Conservation (phyloP, 2,888 invertebrate genomes). For the Microctonus hyperodae region DNA sequence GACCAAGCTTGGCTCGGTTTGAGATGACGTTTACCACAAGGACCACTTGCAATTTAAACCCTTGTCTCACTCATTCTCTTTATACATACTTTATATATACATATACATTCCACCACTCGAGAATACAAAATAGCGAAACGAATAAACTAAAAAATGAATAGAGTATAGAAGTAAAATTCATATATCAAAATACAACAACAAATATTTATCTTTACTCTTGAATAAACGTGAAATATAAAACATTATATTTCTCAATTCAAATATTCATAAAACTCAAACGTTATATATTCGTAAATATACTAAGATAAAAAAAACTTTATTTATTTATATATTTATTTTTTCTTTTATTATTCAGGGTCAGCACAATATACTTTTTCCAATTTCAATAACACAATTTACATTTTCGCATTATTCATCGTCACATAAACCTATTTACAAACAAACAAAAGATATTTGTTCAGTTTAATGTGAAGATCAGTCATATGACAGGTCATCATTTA, state of each 20-base stretch:
- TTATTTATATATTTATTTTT: neutral
- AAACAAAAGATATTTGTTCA: constrained; percentile 20
- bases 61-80: neutral
- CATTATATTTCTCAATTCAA: too few relatives aligned
- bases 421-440: neutral
- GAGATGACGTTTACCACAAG: constrained; percentile 8
- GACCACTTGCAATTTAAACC: constrained; percentile 12
- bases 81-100: neutral
- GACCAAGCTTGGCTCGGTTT: neutral
- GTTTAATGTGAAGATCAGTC: constrained; percentile 1
- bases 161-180: too few relatives aligned
- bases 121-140: too few relatives aligned
- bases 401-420: neutral
- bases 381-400: neutral
- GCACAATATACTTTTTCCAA: neutral
- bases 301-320: neutral
- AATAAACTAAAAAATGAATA: too few relatives aligned
- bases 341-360: neutral
- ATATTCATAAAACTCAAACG: neutral
- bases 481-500: constrained; percentile 3
- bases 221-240: neutral
- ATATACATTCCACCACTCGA: too few relatives aligned
- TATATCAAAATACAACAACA: neutral
- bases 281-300: neutral
- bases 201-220: neutral